phyloP scores from a whole-genome alignment of 1,140 invertebrate genomes.

The Pentalonia nigronervosa region DNA sequence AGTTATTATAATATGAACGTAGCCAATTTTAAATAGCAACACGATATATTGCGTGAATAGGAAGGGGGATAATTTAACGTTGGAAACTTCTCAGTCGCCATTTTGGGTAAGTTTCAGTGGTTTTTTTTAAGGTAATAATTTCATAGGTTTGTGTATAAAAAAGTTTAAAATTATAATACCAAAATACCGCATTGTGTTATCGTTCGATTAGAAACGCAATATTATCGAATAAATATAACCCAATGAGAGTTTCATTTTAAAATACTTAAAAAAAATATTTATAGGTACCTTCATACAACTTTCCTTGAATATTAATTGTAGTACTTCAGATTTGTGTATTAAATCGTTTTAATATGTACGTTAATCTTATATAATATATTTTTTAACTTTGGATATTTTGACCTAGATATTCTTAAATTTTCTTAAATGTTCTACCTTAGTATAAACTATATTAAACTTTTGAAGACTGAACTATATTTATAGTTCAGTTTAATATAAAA shows the following conservation, averaged over 20 bases:
- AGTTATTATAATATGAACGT: slow-evolving; percentile 17
- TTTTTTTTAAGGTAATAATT: neutral
- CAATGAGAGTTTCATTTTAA: neutral
- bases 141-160: neutral
- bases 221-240: neutral
- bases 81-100: slow-evolving; percentile 4
- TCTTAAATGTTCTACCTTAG: no score
- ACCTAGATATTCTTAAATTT: no score
- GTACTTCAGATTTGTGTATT: neutral
- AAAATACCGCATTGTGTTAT: neutral
- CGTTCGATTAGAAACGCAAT: neutral
- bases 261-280: neutral
- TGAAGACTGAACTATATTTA: no score
- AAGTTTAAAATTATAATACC: neutral
- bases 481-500: no score
- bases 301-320: neutral
- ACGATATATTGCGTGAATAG: slow-evolving; percentile 55
- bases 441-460: no score
- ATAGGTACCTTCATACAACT: neutral
- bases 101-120: neutral
- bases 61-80: neutral
- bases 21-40: slow-evolving; percentile 42
- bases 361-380: neutral
- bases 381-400: no score
- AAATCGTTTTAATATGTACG: no score